Evolutionary conservation across 2,113 vertebrate genomes (phyloP), one percentile per base, ranked within the genome.

Genomic region (Corydoras maculifer): DNA sequence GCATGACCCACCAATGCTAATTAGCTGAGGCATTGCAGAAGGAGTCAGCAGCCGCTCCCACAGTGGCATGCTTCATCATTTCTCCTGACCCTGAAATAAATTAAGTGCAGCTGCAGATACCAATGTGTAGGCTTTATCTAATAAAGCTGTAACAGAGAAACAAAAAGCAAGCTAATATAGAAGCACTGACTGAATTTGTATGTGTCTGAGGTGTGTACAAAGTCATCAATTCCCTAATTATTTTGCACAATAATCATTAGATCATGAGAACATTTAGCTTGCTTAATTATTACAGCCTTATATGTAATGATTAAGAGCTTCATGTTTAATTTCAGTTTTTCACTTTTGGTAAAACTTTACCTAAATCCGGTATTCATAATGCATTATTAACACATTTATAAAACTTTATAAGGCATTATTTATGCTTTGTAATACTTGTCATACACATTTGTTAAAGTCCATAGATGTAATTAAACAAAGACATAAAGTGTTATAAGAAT

Each of bases 51-150:
- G 43, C 60, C 10, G 7, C 31, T n/a, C 35, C 70, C 43, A 59
- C 13, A 9, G 25, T 32, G 48, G 25, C 4, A 25, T 10, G 11
- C 48, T 35, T 66, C 71, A 73, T 43, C 60, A 54, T 60, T 59
- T n/a, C 3, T 8, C 64, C 70, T 11, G 48, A 73, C 30, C 48
- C 55, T 18, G 55, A 35, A 14, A 60, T 57, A 62, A 73, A 73
- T 73, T 73, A 73, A 64, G 70, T 55, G 48, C 62, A 43, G 68
- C 61, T 70, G 61, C 67, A 60, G 25, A 30, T 59, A 15, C 48
- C 18, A 7, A 11, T 13, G 8, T 12, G 4, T 30, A n/a, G 11
- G 60, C 6, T 31, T 35, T n/a, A 25, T 64, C 55, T 35, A 65
- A 18, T 78, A 32, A 63, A 13, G 30, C 18, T 15, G 8, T 3